Evolutionary conservation across 1,140 invertebrate genomes (phyloP), one percentile per base, ranked within the genome.

Genomic region (Drosophila nasuta): DNA sequence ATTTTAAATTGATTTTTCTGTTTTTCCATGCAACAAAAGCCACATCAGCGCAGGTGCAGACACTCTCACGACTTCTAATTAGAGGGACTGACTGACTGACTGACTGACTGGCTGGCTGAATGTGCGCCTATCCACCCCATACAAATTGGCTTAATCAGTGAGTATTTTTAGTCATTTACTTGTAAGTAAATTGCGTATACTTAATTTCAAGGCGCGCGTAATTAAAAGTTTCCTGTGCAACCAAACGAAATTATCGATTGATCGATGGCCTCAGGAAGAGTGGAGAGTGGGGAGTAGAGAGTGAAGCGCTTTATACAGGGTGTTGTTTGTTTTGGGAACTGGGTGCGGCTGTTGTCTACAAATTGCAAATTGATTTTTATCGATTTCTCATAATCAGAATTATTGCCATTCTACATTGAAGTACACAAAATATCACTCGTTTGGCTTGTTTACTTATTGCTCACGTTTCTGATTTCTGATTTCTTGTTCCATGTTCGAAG

Each of bases 321-420:
- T 25, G 38, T 17, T 68, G 33, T 58, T 49, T 74, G 35, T 25
- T 45, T 49, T 66, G 54, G 43, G 35, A 38, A 46, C 67, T 82
- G 77, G 79, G 82, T 80, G 83, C 70, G 82, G 38, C 63, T 35
- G 33, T 67, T 80, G 82, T 82, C 82, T 76, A 88, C 83, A 89
- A 87, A 87, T 87, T 87, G 83, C 76, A 87, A 87, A 87, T 87
- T 87, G 83, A 87, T 87, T 87, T 83, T 88, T 89, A 87, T 87
- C 83, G 83, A 89, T 80, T 77, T 83, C 67, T 57, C 77, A 83
- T 87, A 87, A 87, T 88, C 83, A 88, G 80, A 87, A 87, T 86
- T 82, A 82, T 82, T 78, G 68, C 48, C 43, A 41, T 60, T 54
- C 63, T 17, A 52, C 60, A 43, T 45, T 13, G 52, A 7, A 69